These are phyloP conservation scores for Noctuana brunneofusca DNA, from an alignment of 2,888 invertebrate species.

Conservation along the genomic window DNA sequence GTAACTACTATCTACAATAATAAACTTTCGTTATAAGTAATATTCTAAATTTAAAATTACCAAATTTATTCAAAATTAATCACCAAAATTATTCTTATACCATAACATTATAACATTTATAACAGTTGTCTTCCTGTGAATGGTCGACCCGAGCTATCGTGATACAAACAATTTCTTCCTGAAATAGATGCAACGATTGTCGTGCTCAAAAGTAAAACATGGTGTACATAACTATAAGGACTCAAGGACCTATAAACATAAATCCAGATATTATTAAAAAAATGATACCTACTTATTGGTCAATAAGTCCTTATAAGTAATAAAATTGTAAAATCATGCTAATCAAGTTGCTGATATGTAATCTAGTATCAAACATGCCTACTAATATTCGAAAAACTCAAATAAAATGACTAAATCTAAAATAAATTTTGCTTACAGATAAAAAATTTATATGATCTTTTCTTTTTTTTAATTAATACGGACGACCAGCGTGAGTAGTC, in stretches of 20 bases:
- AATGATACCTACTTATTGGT: not conserved
- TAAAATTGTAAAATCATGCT: not conserved
- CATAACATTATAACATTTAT: no score
- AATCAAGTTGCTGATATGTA: not conserved
- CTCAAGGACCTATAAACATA: not conserved
- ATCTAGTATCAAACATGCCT: not conserved
- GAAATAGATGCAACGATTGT: conserved; percentile 74
- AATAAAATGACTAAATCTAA: not conserved
- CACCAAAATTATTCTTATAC: not conserved
- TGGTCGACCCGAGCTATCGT: conserved; percentile 57
- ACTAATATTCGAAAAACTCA: not conserved
- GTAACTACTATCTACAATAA: not conserved
- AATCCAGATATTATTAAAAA: not conserved
- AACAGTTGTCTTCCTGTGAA: not conserved
- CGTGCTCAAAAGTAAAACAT: conserved; percentile 22
- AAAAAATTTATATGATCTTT: no score
- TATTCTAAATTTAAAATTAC: not conserved
- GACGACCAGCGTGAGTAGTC: no score
- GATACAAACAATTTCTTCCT: conserved; percentile 70
- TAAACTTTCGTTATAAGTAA: not conserved
- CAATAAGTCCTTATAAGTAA: not conserved
- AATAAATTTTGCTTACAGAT: not conserved
- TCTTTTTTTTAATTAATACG: no score
- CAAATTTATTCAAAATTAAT: not conserved
- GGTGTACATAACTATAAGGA: not conserved